Evolutionary conservation across 2,888 invertebrate species (phyloP).

Genomic region (Ischnus inquisitorius): DNA sequence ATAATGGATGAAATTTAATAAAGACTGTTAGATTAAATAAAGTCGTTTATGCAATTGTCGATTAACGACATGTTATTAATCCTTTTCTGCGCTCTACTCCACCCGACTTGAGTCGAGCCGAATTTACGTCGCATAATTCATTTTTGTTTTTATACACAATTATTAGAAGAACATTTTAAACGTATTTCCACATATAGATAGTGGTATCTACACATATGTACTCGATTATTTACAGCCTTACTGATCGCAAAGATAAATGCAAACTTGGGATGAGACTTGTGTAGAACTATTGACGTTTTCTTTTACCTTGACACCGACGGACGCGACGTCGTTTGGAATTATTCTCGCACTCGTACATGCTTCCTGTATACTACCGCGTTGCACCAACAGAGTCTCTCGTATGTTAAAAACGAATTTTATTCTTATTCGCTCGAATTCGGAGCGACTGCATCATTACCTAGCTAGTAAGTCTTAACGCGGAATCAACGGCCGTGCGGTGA

Average conservation of each 20-base stretch:
- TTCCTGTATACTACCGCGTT: neutral
- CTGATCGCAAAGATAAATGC: constrained; percentile 43
- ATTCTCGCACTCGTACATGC: neutral
- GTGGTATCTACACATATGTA: constrained; percentile 12
- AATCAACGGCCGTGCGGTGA: constrained; percentile 33
- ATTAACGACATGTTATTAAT: constrained; percentile 17
- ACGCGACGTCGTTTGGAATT: neutral
- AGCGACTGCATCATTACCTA: constrained; percentile 35
- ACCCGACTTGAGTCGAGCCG: constrained; percentile 18
- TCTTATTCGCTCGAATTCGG: neutral
- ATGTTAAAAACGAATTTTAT: constrained; percentile 8
- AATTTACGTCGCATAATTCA: neutral
- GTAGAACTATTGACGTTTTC: neutral
- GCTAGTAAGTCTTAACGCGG: constrained; percentile 47
- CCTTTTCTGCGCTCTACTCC: constrained; percentile 16
- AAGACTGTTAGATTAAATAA: constrained; percentile 82
- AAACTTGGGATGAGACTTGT: constrained; percentile 31
- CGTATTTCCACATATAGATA: constrained; percentile 4
- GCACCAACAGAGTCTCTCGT: neutral
- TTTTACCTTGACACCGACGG: neutral
- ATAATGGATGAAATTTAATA: constrained; percentile 81
- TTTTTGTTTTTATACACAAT: constrained; percentile 12
- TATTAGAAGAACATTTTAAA: constrained; percentile 20
- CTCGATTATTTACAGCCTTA: constrained; percentile 45
- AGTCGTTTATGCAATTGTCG: constrained; percentile 75